phyloP scores from a whole-genome alignment of 2,888 invertebrate genomes.

The Leucania comma region DNA sequence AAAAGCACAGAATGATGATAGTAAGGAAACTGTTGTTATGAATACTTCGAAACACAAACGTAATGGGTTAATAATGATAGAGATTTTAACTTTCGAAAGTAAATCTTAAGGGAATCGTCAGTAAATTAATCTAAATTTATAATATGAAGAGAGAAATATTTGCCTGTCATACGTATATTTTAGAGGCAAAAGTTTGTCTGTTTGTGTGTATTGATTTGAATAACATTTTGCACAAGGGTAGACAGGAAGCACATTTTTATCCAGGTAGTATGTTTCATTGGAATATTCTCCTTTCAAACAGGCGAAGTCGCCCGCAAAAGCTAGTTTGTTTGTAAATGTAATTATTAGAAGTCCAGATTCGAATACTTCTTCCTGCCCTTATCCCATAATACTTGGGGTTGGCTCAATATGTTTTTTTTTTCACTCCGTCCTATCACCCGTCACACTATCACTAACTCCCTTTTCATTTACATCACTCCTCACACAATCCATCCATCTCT shows the following conservation, averaged over 20 bases:
- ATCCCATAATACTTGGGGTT: too few relatives aligned
- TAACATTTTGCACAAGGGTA: not conserved
- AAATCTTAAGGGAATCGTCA: not conserved
- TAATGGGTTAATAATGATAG: slow-evolving; percentile 36
- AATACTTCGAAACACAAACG: slow-evolving; percentile 24
- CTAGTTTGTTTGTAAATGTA: not conserved
- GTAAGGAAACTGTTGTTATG: slow-evolving; percentile 29
- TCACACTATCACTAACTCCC: too few relatives aligned
- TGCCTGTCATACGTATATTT: not conserved
- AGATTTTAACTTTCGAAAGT: not conserved
- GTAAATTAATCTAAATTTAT: slow-evolving; percentile 3
- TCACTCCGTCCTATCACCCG: too few relatives aligned
- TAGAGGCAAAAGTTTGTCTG: not conserved
- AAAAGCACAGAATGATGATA: slow-evolving; percentile 38
- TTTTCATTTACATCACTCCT: too few relatives aligned
- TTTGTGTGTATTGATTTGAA: not conserved
- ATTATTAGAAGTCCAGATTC: not conserved
- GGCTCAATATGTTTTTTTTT: too few relatives aligned
- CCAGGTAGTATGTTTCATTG: not conserved
- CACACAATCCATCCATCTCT: too few relatives aligned
- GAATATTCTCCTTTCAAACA: not conserved
- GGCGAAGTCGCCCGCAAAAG: too few relatives aligned
- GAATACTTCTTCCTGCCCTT: too few relatives aligned
- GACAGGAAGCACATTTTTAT: not conserved
- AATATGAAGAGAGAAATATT: not conserved